These are phyloP conservation scores for Tholera decimalis DNA, from an alignment of 2,888 invertebrate species.

Conservation along the genomic window DNA sequence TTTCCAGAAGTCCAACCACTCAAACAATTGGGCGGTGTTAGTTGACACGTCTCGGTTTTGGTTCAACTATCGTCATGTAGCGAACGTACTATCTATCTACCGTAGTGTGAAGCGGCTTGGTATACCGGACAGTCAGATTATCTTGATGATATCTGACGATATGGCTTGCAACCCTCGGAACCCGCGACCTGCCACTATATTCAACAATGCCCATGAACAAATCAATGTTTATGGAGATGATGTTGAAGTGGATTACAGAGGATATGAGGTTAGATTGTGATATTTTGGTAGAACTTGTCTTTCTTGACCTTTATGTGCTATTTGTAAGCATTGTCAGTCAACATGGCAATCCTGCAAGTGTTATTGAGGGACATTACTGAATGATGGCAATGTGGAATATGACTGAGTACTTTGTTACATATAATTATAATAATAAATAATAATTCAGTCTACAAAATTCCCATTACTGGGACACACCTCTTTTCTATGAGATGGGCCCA, in stretches of 20 bases:
- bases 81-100: constrained; percentile 99
- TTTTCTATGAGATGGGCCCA: too few relatives aligned
- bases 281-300: neutral
- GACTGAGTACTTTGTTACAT: too few relatives aligned
- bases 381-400: too few relatives aligned
- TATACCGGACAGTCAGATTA: constrained; percentile 99
- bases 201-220: constrained; percentile 99
- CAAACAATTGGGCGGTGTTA: constrained; percentile 99
- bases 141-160: constrained; percentile 99
- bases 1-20: constrained; percentile 94
- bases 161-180: constrained; percentile 99
- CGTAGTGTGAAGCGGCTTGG: constrained; percentile 99
- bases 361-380: too few relatives aligned
- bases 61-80: constrained; percentile 99
- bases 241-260: constrained; percentile 99
- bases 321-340: too few relatives aligned
- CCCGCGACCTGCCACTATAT: constrained; percentile 99
- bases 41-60: constrained; percentile 99
- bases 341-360: too few relatives aligned
- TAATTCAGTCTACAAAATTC: too few relatives aligned
- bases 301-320: neutral
- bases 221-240: constrained; percentile 99
- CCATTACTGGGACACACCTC: too few relatives aligned
- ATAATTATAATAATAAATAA: too few relatives aligned
- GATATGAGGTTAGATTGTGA: constrained; percentile 94